Percentiles rank a stretch among this genome's conserved stretches.
phyloP scores from a whole-genome alignment of 2,888 invertebrate genomes.

The Drosophila rellima region DNA sequence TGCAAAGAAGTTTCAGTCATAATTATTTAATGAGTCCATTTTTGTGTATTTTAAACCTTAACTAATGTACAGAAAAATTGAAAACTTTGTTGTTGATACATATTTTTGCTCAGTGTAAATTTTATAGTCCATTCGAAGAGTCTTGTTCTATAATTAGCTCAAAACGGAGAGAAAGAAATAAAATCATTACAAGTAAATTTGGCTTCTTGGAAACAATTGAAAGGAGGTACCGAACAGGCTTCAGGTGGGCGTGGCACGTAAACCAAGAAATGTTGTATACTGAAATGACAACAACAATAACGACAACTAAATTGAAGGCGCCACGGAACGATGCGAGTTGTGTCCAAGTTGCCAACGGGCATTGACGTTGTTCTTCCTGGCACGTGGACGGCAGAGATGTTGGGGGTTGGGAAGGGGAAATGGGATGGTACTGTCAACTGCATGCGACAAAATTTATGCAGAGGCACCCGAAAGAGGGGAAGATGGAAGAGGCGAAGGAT shows the following conservation, averaged over 20 bases:
- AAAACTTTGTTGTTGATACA: background rate
- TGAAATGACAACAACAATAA: background rate
- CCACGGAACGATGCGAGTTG: conserved; percentile 33
- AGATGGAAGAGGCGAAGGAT: too few species aligned
- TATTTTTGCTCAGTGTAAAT: background rate
- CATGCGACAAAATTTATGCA: conserved; percentile 52
- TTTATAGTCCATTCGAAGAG: background rate
- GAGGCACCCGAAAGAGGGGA: background rate
- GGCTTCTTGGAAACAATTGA: conserved; percentile 35
- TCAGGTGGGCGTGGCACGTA: conserved; percentile 22
- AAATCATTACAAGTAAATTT: conserved; percentile 37
- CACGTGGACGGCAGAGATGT: conserved; percentile 43
- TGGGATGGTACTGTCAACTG: conserved; percentile 37
- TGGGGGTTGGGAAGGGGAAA: background rate
- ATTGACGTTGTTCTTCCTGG: conserved; percentile 25
- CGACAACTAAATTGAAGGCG: conserved; percentile 28
- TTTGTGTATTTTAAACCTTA: too few species aligned
- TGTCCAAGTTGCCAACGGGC: conserved; percentile 51
- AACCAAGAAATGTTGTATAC: background rate
- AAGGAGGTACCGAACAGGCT: conserved; percentile 7
- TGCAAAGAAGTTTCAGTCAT: too few species aligned
- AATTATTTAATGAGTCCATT: too few species aligned
- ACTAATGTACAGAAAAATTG: too few species aligned
- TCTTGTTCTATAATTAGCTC: conserved; percentile 29
- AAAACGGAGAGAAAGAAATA: conserved; percentile 11